These are phyloP conservation scores for Hippopotamyrus pictus DNA, from an alignment of 2,797 vertebrate genomes.

Conservation along the genomic window DNA sequence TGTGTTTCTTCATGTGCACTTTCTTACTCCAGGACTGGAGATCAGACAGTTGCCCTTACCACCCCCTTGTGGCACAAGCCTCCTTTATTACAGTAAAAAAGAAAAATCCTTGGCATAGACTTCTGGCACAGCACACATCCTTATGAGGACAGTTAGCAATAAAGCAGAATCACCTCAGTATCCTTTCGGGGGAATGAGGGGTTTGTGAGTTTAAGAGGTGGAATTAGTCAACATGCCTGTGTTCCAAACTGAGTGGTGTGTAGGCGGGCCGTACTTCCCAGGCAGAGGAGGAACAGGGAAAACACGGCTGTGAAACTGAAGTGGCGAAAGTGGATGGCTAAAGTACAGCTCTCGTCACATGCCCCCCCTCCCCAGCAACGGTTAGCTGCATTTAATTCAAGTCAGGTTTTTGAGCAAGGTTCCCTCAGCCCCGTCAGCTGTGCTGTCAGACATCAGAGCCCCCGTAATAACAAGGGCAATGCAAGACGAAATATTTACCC, in stretches of 20 bases:
- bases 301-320: neutral
- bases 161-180: neutral
- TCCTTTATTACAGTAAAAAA: conserved; percentile 1
- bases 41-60: conserved; percentile 8
- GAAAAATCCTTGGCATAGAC: neutral
- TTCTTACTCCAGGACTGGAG: neutral
- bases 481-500: neutral
- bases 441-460: neutral
- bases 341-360: neutral
- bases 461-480: neutral
- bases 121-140: neutral
- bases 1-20: conserved; percentile 18
- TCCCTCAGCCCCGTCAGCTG: neutral
- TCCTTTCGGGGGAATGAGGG: neutral
- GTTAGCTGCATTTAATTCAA: neutral
- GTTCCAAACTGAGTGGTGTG: neutral
- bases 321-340: neutral
- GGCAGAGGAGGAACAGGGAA: neutral
- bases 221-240: neutral
- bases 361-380: neutral
- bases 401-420: neutral
- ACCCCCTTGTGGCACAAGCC: conserved; percentile 14
- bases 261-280: neutral
- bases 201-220: neutral
- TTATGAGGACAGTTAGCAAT: neutral